Evolutionary conservation across 1,140 invertebrate genomes (phyloP), one percentile per base, ranked within the genome.

Genomic region (Leptopilina clavipes): DNA sequence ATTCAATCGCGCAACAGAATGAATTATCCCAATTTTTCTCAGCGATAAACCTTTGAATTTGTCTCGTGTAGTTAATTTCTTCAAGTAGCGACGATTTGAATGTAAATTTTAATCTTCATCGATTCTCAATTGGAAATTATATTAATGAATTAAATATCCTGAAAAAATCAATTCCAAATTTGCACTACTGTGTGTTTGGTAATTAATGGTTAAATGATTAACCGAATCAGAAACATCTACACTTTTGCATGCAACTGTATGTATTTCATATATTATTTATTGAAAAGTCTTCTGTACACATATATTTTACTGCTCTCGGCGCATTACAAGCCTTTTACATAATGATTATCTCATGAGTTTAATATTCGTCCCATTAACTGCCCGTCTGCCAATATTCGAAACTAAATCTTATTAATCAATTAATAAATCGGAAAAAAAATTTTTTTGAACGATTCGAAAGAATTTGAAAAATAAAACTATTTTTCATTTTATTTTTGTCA

Each of bases 221-320:
- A 81, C 70, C 82, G 79, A 75, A 80, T 37, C n/a, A 73, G 45
- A 73, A 73, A 80, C 74, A 71, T 82, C 75, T 84, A 43, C 71
- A 72, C 22, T 59, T 76, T 81, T 70, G 59, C 22, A 75, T 80
- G 73, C 80, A 80, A 83, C 77, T 78, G 77, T 78, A 31, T 71
- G 18, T 48, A 56, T 70, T 82, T 82, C 76, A 78, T 73, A 78
- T 70, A 76, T 76, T 78, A 78, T 71, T 73, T 76, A 37, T 75
- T 78, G 37, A 75, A 74, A 78, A 80, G 76, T 78, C 74, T 81
- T 79, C 79, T 83, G 65, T 83, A 82, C 81, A 82, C 48, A 74
- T 74, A 79, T 78, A 79, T 48, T 54, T 65, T 78, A 81, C 17
- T 65, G 54, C 22, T 75, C 70, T 71, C 74, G 73, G 76, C 79